These are phyloP conservation scores for Stenodema calcarata DNA, from an alignment of 2,888 invertebrate genomes.

Conservation along the genomic window DNA sequence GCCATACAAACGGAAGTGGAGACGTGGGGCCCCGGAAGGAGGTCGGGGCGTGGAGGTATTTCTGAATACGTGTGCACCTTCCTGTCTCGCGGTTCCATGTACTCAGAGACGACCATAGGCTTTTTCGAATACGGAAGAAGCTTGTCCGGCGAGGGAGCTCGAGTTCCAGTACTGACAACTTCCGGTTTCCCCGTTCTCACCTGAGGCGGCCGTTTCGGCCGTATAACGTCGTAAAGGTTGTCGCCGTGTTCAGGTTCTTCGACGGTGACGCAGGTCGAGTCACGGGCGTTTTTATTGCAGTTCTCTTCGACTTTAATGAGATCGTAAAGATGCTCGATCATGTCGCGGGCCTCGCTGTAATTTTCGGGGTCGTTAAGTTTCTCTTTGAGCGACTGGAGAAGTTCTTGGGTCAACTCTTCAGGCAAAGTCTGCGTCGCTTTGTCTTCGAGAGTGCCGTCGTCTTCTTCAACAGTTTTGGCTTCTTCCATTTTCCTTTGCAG, in stretches of 20 bases:
- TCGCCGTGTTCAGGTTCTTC: constrained; percentile 59
- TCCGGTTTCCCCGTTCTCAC: constrained; percentile 50
- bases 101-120: constrained; percentile 61
- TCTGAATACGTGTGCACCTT: constrained; percentile 70
- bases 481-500: constrained; percentile 62
- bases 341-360: constrained; percentile 76
- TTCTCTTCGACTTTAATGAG: constrained; percentile 75
- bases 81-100: constrained; percentile 63
- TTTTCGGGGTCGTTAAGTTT: constrained; percentile 75
- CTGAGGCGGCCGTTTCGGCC: constrained; percentile 59
- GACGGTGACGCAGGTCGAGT: constrained; percentile 58
- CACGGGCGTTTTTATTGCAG: constrained; percentile 65
- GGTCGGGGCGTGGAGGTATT: constrained; percentile 62
- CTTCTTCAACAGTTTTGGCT: constrained; percentile 57
- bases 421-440: constrained; percentile 76
- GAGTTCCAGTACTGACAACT: constrained; percentile 64
- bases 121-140: constrained; percentile 64
- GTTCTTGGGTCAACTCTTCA: constrained; percentile 76
- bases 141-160: constrained; percentile 68
- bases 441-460: constrained; percentile 64
- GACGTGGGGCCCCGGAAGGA: constrained; percentile 36
- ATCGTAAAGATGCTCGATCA: constrained; percentile 79
- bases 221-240: constrained; percentile 71
- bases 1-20: constrained; percentile 64
- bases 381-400: constrained; percentile 72